These are phyloP conservation scores for Mesorhabditis spiculigera DNA, from an alignment of 2,888 invertebrate genomes.

Conservation along the genomic window DNA sequence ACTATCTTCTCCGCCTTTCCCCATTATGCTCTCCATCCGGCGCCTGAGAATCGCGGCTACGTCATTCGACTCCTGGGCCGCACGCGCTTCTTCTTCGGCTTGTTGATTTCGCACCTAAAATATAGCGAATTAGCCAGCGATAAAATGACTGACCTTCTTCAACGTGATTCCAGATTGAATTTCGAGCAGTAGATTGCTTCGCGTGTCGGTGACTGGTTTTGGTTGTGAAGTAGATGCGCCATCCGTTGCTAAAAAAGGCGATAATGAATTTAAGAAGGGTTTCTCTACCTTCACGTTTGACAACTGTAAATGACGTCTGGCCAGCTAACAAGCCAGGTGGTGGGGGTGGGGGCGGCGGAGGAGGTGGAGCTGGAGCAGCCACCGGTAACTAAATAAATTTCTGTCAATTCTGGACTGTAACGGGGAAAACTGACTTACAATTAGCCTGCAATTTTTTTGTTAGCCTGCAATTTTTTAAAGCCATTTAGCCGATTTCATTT, in stretches of 20 bases:
- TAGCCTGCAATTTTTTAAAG: no score
- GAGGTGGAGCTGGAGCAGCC: slow-evolving; percentile 45
- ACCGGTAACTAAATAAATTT: slow-evolving; percentile 14
- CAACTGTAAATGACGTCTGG: no score
- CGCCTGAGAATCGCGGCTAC: slow-evolving; percentile 55
- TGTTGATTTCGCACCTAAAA: slow-evolving; percentile 21
- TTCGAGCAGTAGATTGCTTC: slow-evolving; percentile 44
- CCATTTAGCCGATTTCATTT: no score
- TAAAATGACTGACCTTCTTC: slow-evolving; percentile 29
- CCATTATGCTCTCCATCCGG: slow-evolving; percentile 52
- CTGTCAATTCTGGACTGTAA: no score
- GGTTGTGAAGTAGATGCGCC: neutral
- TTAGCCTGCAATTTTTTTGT: no score
- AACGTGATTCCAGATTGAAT: slow-evolving; percentile 52
- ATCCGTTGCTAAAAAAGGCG: neutral
- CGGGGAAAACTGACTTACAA: no score
- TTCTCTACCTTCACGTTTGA: no score
- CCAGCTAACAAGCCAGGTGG: no score
- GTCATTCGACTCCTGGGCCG: slow-evolving; percentile 40
- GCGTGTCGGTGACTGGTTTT: slow-evolving; percentile 9
- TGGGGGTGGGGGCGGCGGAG: slow-evolving; percentile 38
- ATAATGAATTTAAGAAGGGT: no score
- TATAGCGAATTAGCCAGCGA: neutral
- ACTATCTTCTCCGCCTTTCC: slow-evolving; percentile 15
- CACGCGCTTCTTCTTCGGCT: slow-evolving; percentile 44